Percentiles rank a stretch among this genome's conserved stretches.
These are phyloP conservation scores for Drosophila testacea DNA, from an alignment of 2,888 invertebrate species.

Conservation along the genomic window DNA sequence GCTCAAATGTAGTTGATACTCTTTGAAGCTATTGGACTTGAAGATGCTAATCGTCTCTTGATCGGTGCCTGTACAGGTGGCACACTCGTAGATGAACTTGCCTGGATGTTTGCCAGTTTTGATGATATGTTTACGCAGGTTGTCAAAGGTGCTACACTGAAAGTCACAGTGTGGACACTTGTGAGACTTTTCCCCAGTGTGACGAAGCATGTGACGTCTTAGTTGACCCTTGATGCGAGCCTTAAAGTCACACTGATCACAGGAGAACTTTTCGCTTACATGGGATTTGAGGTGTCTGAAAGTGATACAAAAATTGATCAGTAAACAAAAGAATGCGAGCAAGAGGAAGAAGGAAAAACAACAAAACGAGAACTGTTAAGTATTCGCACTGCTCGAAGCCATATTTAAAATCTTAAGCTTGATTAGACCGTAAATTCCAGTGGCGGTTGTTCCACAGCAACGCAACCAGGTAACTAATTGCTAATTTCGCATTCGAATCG, in stretches of 20 bases:
- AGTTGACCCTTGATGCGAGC: slow-evolving; percentile 89
- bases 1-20: slow-evolving; percentile 78
- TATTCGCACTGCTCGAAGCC: slow-evolving; percentile 46
- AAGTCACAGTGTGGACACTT: slow-evolving; percentile 93
- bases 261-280: slow-evolving; percentile 86
- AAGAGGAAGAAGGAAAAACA: not conserved
- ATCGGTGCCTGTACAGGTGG: slow-evolving; percentile 76
- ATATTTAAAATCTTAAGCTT: slow-evolving; percentile 71
- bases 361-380: slow-evolving; percentile 28
- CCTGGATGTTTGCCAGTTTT: slow-evolving; percentile 92
- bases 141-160: slow-evolving; percentile 92
- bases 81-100: slow-evolving; percentile 92
- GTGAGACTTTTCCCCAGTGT: slow-evolving; percentile 93
- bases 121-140: slow-evolving; percentile 94
- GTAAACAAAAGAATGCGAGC: slow-evolving; percentile 1
- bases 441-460: slow-evolving; percentile 58
- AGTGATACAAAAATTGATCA: slow-evolving; percentile 22
- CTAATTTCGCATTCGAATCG: slow-evolving; percentile 78
- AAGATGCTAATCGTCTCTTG: slow-evolving; percentile 49
- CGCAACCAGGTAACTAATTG: slow-evolving; percentile 65
- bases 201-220: slow-evolving; percentile 90
- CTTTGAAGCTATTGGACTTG: slow-evolving; percentile 79
- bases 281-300: slow-evolving; percentile 81
- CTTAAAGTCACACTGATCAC: slow-evolving; percentile 90
- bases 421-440: slow-evolving; percentile 74